Base-by-base conservation (phyloP, 2,888 invertebrate species). In the Entomobrya proxima region DNA sequence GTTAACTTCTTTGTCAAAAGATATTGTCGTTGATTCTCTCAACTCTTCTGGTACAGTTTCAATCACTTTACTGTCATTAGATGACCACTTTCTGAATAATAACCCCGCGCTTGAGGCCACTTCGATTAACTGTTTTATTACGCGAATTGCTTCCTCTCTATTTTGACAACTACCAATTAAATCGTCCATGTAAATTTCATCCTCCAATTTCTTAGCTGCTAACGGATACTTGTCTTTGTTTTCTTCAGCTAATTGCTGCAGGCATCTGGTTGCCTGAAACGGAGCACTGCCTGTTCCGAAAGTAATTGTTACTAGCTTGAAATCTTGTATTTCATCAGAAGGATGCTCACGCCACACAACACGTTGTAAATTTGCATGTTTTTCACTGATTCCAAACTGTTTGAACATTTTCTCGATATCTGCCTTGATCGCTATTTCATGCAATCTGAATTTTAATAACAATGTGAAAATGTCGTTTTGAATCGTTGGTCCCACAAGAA, bases 321-420 rank as follows among this genome's bases (percentile, higher is more conserved):
- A 88, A 0, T 86, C 84, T 27, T 85, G 58, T 4, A 90, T 69
- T 15, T 88, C 79, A 27, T 90, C 76, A 9, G 80, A 40, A 11
- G 88, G 86, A 55, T 88, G 24, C 6, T 87, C 75, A 18, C 91
- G 72, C 92, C 92, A 92, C 3, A 92, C 64, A 4, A 92, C 91
- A 13, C 90, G 74, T 74, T 91, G 92, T 21, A 91, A 88, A 18
- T 90, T 27, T 18, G 90, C 81, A 67, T 92, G 90, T 1, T 87
- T 84, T 1, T 84, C 67, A 15, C 89, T 75, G 0, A 92, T 82
- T 0, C 55, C 15, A 21, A 91, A 89, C 84, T 91, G 91, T 0
- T 91, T 87, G 81, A 91, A 91, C 91, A 92, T 91, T 88, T 92
- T 92, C 32, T 88, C 90, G 13, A 92, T 91, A 72, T 92, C 92